Base-by-base conservation (phyloP, 2,888 invertebrate species). In the Drosophila rubida region DNA sequence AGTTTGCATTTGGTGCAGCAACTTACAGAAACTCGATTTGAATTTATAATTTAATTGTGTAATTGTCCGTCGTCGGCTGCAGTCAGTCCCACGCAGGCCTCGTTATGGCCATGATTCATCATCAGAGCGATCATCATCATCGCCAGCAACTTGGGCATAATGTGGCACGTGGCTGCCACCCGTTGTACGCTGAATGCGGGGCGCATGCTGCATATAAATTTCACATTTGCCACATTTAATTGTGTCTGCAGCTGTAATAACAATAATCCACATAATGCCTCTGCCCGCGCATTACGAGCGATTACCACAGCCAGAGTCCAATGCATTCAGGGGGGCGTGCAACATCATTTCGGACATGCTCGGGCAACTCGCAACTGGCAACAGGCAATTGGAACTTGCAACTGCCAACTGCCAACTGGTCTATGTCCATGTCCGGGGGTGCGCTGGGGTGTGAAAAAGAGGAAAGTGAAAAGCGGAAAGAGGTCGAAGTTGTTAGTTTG, bases 31-130 rank as follows among this genome's bases (percentile, higher is more conserved):
- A 41, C 32, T 42, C 48, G 53, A 83, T 77, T 81, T 87, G 71
- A 66, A 83, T 84, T 81, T 84, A 69, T 84, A 87, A 84, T 84
- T 83, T 74, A 67, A 84, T 83, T 86, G 64, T 69, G 45, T 64
- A 64, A 73, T 64, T 50, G 35, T 39, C 13, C 39, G 19, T 13
- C 30, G 55, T 8, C 27, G 42, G 14, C 45, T 48, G 49, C 49
- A 46, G 39, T 23, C 32, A n/a, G 19, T 19, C 1, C 22, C 39
- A 1, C 22, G 23, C 46, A 45, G 32, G 48, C 7, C 57, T 68
- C 39, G 53, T 70, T 59, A 50, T 59, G 41, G 23, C 13, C 11
- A 78, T 74, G 60, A 76, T 72, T 71, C 77, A 50, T 16, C 73
- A 45, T 16, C 67, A n/a, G n/a, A n/a, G n/a, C n/a, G n/a, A 54